Evolutionary conservation across 2,888 invertebrate genomes (phyloP).

Genomic region (Caprella mutica): DNA sequence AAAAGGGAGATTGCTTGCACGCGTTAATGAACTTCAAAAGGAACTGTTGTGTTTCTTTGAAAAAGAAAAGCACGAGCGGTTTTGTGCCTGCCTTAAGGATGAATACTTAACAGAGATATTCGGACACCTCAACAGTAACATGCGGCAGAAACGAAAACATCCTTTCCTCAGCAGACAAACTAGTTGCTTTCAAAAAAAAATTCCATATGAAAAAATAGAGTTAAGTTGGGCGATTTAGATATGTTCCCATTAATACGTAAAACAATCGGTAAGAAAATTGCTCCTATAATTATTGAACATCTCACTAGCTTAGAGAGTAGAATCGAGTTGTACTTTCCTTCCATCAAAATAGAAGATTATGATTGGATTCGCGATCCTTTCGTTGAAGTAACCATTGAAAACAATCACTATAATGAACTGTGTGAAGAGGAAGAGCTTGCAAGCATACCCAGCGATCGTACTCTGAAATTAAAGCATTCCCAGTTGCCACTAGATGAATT

Average conservation of each 20-base stretch:
- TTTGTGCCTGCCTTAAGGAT: background rate
- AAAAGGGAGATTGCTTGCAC: constrained; percentile 17
- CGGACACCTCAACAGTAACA: background rate
- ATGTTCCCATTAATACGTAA: constrained; percentile 10
- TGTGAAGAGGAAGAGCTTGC: constrained; percentile 9
- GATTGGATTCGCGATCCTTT: constrained; percentile 6
- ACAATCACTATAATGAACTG: background rate
- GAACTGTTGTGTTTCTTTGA: constrained; percentile 16
- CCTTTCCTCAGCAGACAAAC: background rate
- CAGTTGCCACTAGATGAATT: background rate
- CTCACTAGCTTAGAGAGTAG: background rate
- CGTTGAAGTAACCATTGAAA: background rate
- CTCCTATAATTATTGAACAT: background rate
- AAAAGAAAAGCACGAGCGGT: constrained; percentile 12
- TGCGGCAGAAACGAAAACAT: background rate
- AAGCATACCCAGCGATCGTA: constrained; percentile 5
- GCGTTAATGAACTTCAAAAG: constrained; percentile 15
- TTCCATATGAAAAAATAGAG: constrained; percentile 5
- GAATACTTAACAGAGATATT: constrained; percentile 13
- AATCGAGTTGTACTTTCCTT: constrained; percentile 5
- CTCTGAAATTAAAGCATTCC: constrained; percentile 8
- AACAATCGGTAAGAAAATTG: background rate
- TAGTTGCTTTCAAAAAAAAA: constrained; percentile 11
- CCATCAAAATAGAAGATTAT: constrained; percentile 4
- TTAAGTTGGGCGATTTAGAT: background rate